These are phyloP conservation scores for Hiodon tergisus DNA, from an alignment of 2,113 vertebrate genomes.

Conservation along the genomic window DNA sequence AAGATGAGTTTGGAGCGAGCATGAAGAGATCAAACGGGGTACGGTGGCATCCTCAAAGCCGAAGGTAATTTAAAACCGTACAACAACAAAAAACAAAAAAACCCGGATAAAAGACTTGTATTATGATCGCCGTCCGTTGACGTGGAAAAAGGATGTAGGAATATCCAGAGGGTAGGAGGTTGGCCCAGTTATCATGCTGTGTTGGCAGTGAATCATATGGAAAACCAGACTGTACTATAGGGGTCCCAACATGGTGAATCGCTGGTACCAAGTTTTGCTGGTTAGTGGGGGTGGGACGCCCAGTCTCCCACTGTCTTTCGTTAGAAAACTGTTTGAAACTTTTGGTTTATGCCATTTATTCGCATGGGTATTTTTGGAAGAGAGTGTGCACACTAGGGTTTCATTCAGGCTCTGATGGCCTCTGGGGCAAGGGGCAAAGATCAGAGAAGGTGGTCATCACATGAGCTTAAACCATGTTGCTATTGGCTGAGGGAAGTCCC, in stretches of 20 bases:
- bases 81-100: not conserved
- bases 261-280: slow-evolving; percentile 9
- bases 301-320: not conserved
- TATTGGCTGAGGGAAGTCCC: not conserved
- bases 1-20: slow-evolving; percentile 55
- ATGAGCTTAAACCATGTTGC: slow-evolving; percentile 32
- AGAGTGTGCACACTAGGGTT: slow-evolving; percentile 25
- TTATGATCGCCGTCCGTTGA: slow-evolving; percentile 1
- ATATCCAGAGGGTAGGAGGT: not conserved
- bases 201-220: not conserved
- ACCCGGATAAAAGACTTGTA: slow-evolving; percentile 5
- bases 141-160: not conserved
- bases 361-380: not conserved
- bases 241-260: slow-evolving; percentile 12
- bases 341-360: too few species aligned
- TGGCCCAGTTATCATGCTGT: not conserved
- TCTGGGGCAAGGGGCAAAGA: slow-evolving; percentile 43
- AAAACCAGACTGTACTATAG: not conserved
- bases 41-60: slow-evolving; percentile 10
- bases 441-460: slow-evolving; percentile 46
- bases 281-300: slow-evolving; percentile 11
- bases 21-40: slow-evolving; percentile 49
- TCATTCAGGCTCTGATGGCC: slow-evolving; percentile 40
- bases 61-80: slow-evolving; percentile 20
- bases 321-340: not conserved